Evolutionary conservation across 2,797 vertebrate genomes (phyloP).

Genomic region (Eleutherodactylus coqui): DNA sequence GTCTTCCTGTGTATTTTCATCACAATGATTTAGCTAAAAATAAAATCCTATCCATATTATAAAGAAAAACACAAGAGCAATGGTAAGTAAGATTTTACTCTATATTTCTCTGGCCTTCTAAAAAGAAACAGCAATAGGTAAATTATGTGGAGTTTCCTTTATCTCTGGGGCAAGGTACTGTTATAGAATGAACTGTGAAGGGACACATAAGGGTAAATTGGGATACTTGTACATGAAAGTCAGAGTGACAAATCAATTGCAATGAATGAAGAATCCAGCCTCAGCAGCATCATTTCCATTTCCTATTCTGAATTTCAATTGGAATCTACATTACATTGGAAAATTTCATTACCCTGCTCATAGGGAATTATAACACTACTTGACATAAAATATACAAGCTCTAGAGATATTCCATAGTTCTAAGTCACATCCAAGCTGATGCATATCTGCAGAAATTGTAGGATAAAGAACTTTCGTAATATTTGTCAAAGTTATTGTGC

Average conservation of each 20-base stretch:
- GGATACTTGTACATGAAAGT: background rate
- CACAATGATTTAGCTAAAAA: conserved; percentile 62
- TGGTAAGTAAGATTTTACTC: conserved; percentile 43
- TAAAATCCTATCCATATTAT: conserved; percentile 50
- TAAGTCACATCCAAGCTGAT: conserved; percentile 59
- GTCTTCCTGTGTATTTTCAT: conserved; percentile 58
- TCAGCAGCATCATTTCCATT: conserved; percentile 45
- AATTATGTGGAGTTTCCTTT: conserved; percentile 56
- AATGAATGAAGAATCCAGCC: conserved; percentile 49
- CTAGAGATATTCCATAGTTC: conserved; percentile 52
- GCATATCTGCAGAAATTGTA: background rate
- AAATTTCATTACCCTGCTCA: conserved; percentile 40
- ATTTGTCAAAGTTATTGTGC: conserved; percentile 10
- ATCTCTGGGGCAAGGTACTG: conserved; percentile 55
- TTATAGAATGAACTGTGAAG: conserved; percentile 47
- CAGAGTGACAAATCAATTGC: conserved; percentile 51
- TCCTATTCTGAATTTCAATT: conserved; percentile 37
- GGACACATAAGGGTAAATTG: conserved; percentile 25
- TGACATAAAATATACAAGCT: conserved; percentile 44
- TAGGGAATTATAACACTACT: conserved; percentile 48
- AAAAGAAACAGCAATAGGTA: conserved; percentile 56
- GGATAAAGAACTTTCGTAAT: conserved; percentile 11
- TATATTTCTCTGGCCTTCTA: conserved; percentile 44
- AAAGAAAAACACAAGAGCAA: background rate
- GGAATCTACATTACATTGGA: background rate